Evolutionary conservation across 2,797 vertebrate species (phyloP).

Genomic region (Oophaga sylvatica): DNA sequence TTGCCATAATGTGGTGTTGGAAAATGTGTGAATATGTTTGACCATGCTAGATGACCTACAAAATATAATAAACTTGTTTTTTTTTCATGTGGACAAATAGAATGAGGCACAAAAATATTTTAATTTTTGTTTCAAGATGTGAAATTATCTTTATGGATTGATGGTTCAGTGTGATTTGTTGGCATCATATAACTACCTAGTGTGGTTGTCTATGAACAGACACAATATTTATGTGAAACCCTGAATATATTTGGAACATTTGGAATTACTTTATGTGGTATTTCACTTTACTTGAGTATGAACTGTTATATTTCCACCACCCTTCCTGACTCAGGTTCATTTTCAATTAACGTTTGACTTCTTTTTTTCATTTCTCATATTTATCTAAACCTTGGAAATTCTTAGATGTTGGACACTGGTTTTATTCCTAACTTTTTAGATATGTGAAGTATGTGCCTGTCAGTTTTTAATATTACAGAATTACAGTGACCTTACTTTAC

Average conservation of each 20-base stretch:
- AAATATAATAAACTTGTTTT: no score
- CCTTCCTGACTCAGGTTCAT: constrained; percentile 32
- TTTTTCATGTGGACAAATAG: not conserved
- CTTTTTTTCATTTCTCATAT: constrained; percentile 12
- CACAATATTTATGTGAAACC: constrained; percentile 14
- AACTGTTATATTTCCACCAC: constrained; percentile 39
- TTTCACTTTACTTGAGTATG: constrained; percentile 26
- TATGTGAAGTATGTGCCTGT: not conserved
- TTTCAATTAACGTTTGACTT: constrained; percentile 17
- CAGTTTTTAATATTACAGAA: not conserved
- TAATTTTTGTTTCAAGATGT: not conserved
- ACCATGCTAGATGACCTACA: no score
- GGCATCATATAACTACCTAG: not conserved
- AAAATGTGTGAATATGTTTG: no score
- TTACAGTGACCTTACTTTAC: constrained; percentile 9
- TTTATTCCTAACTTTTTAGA: constrained; percentile 14
- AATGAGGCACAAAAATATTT: not conserved
- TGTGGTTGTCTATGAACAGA: constrained; percentile 1
- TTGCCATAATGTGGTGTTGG: no score
- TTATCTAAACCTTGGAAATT: constrained; percentile 20
- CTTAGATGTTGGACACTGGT: constrained; percentile 5
- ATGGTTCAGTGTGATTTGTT: not conserved
- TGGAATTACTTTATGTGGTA: constrained; percentile 50
- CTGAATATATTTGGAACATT: constrained; percentile 30
- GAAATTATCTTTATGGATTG: not conserved